A percentile compares a stretch with the other conserved stretches of the same genome.
phyloP scores from a whole-genome alignment of 1,140 invertebrate species.

The Aphidius gifuensis region DNA sequence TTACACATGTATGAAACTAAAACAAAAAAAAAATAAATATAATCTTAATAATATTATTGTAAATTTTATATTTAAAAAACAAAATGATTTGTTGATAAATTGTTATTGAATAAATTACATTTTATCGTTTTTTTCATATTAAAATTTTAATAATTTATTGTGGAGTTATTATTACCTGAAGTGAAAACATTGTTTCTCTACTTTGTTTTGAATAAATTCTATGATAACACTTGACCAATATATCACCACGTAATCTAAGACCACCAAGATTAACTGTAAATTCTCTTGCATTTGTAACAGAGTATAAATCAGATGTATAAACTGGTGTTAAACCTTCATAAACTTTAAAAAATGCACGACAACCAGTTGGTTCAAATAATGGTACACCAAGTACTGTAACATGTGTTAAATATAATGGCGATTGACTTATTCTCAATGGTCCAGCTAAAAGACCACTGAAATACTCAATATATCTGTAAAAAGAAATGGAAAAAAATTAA shows the following conservation, averaged over 20 bases:
- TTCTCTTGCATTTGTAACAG: slow-evolving; percentile 56
- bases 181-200: slow-evolving; percentile 52
- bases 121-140: not conserved
- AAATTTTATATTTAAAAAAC: not conserved
- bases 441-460: slow-evolving; percentile 88
- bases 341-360: slow-evolving; percentile 77
- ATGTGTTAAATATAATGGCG: slow-evolving; percentile 81
- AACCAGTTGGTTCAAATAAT: slow-evolving; percentile 70
- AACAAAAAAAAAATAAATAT: slow-evolving; percentile 60
- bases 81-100: not conserved
- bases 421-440: slow-evolving; percentile 80
- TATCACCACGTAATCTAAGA: slow-evolving; percentile 81
- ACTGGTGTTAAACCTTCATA: slow-evolving; percentile 84
- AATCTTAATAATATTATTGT: not conserved
- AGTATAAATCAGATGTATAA: slow-evolving; percentile 71
- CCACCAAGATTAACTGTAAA: slow-evolving; percentile 71
- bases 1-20: slow-evolving; percentile 91
- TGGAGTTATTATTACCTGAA: slow-evolving; percentile 40
- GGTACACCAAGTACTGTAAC: slow-evolving; percentile 82
- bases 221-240: slow-evolving; percentile 87
- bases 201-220: slow-evolving; percentile 56
- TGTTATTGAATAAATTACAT: not conserved
- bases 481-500: slow-evolving; percentile 18
- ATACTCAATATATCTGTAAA: slow-evolving; percentile 78
- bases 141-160: not conserved